These are phyloP conservation scores for Trachelus iudaicus DNA, from an alignment of 2,888 invertebrate species.

Conservation along the genomic window DNA sequence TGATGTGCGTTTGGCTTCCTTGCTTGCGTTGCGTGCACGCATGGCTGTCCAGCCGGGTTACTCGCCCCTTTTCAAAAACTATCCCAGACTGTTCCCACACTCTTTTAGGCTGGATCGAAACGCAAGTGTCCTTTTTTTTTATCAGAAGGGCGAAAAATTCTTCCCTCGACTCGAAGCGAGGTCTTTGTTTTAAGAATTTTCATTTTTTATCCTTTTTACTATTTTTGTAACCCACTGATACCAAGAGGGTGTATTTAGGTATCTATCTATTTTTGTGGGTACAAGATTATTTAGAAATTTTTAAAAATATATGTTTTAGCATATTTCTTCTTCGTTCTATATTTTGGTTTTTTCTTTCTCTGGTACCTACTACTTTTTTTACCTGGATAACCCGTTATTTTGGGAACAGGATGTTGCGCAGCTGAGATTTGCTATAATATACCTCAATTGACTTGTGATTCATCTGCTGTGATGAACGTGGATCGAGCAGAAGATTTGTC, in stretches of 20 bases:
- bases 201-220: neutral
- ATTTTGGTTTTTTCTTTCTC: neutral
- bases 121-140: neutral
- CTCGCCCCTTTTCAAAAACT: neutral
- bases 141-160: neutral
- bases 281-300: neutral
- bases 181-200: neutral
- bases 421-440: neutral
- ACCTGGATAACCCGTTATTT: conserved; percentile 21
- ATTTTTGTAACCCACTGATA: neutral
- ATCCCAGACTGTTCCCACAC: conserved; percentile 17
- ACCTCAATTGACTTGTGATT: neutral
- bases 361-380: conserved; percentile 6
- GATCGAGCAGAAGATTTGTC: neutral
- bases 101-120: neutral
- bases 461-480: neutral
- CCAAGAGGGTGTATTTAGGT: neutral
- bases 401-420: neutral
- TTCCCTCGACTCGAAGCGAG: neutral
- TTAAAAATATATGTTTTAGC: neutral
- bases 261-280: neutral
- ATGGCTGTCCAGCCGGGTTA: neutral
- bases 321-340: neutral
- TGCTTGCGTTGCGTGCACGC: neutral
- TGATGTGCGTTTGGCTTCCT: neutral